These are phyloP conservation scores for Pseudomyrmex dendroicus DNA, from an alignment of 1,140 invertebrate species.

Conservation along the genomic window DNA sequence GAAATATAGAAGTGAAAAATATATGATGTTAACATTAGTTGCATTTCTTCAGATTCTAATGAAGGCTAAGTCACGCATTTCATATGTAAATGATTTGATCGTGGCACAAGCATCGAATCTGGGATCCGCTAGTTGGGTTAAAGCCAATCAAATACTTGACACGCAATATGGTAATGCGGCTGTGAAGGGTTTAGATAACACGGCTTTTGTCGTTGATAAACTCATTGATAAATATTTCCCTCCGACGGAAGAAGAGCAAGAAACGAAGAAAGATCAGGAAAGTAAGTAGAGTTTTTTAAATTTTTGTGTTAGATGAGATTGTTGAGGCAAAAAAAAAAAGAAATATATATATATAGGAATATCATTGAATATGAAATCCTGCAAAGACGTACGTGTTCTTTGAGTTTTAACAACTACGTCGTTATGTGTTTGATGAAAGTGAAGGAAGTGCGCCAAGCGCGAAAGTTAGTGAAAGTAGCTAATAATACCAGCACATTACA, in stretches of 20 bases:
- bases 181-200: conserved; percentile 87
- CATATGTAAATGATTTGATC: conserved; percentile 77
- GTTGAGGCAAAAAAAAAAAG: neutral
- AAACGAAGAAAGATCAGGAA: conserved; percentile 61
- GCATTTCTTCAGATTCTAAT: conserved; percentile 76
- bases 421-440: conserved; percentile 9
- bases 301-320: too few relatives aligned
- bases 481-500: neutral
- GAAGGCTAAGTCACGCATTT: conserved; percentile 77
- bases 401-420: neutral
- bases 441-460: neutral
- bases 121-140: conserved; percentile 89
- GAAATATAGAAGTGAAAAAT: neutral
- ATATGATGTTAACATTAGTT: neutral
- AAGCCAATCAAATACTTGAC: conserved; percentile 88
- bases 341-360: neutral
- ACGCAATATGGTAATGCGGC: conserved; percentile 88
- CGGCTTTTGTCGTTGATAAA: conserved; percentile 87
- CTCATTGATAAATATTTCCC: conserved; percentile 89
- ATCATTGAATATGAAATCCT: neutral
- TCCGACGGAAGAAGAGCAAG: conserved; percentile 84
- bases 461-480: conserved; percentile 51
- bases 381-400: neutral
- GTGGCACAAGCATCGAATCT: conserved; percentile 87
- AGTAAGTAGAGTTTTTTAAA: conserved; percentile 76